A percentile compares a stretch with the other conserved stretches of the same genome.
Evolutionary conservation across 2,113 vertebrate genomes (phyloP).

Genomic region (Diphyllodes magnificus): DNA sequence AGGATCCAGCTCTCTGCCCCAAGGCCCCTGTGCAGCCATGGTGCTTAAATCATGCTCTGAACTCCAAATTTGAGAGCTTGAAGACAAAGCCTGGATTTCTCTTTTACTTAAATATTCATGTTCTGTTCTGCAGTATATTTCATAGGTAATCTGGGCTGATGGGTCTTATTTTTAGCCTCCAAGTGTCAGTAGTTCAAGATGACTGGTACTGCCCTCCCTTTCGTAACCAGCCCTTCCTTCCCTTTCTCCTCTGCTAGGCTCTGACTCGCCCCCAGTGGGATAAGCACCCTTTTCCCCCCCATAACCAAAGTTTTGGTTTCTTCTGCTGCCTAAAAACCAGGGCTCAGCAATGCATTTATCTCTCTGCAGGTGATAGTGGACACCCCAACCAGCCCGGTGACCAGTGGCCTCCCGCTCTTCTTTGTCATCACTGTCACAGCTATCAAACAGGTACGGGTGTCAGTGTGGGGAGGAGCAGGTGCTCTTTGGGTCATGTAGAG

Average conservation of each 20-base stretch:
- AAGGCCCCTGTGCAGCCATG: fast-evolving
- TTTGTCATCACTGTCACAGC: slow-evolving; percentile 98
- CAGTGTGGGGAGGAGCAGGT: not conserved
- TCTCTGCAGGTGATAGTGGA: slow-evolving; percentile 90
- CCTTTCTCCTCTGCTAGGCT: not conserved
- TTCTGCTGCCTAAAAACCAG: not conserved
- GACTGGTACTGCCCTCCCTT: not conserved
- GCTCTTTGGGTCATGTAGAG: not conserved
- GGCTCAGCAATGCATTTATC: not conserved
- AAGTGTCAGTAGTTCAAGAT: not conserved
- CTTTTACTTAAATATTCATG: not conserved
- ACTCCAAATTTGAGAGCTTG: not conserved
- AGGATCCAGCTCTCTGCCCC: not conserved
- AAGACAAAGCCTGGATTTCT: not conserved
- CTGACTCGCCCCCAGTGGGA: not conserved
- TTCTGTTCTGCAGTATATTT: not conserved
- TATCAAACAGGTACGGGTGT: slow-evolving; percentile 87
- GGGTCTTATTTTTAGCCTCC: not conserved
- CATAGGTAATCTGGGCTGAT: not conserved
- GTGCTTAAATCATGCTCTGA: not conserved
- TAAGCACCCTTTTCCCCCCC: not conserved
- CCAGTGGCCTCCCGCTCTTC: slow-evolving; percentile 95
- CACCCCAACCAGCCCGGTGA: slow-evolving; percentile 95
- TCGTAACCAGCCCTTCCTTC: not conserved
- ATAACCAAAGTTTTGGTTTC: not conserved